Percentiles rank a stretch among this genome's conserved stretches.
phyloP scores from a whole-genome alignment of 2,113 vertebrate species.

The Heterotilapia buettikoferi region DNA sequence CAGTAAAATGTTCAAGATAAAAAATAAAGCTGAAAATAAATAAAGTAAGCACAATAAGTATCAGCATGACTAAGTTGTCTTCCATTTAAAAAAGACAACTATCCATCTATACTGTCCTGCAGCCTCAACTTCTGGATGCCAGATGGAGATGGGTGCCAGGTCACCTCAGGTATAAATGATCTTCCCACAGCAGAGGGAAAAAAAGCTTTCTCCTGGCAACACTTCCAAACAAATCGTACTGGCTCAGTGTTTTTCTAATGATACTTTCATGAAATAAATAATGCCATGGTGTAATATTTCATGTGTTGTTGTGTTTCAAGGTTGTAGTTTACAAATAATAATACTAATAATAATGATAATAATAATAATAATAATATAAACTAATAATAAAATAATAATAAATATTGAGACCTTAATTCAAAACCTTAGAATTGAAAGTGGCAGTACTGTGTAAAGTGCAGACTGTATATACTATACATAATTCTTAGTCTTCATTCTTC shows the following conservation, averaged over 20 bases:
- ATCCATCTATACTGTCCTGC: background rate
- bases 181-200: background rate
- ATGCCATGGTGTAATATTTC: background rate
- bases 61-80: background rate
- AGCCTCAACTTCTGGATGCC: background rate
- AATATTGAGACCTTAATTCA: background rate
- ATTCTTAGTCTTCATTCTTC: background rate
- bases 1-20: background rate
- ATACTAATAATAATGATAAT: background rate
- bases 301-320: background rate
- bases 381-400: background rate
- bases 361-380: background rate
- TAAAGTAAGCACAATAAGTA: background rate
- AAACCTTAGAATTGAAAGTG: background rate
- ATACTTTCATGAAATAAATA: background rate
- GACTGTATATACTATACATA: background rate
- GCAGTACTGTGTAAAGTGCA: background rate
- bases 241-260: background rate
- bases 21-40: background rate
- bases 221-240: background rate
- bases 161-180: background rate
- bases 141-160: background rate
- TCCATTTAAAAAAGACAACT: background rate
- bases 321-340: background rate
- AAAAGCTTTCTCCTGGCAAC: background rate